These are phyloP conservation scores for Piezodorus guildinii DNA, from an alignment of 1,140 invertebrate genomes.

Conservation along the genomic window DNA sequence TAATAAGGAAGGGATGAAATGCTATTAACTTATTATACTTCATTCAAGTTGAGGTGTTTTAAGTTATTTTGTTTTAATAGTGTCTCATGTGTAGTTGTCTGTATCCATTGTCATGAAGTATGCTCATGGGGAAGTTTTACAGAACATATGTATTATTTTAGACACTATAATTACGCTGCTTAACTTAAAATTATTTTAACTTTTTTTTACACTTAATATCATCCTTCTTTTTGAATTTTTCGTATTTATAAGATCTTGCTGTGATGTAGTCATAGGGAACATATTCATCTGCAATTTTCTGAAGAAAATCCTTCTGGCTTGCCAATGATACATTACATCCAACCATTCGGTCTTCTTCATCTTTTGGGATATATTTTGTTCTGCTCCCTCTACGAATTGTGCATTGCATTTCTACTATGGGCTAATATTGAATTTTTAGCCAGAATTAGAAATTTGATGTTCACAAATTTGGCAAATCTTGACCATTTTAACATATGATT, in stretches of 20 bases:
- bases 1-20: no score
- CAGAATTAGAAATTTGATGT: neutral
- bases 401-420: neutral
- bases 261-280: neutral
- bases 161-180: neutral
- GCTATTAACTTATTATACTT: no score
- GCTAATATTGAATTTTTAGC: neutral
- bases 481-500: neutral
- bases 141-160: neutral
- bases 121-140: no score
- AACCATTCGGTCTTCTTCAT: neutral
- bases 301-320: neutral
- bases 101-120: no score
- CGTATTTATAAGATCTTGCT: conserved; percentile 5
- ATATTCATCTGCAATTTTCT: neutral
- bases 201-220: neutral
- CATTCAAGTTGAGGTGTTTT: no score
- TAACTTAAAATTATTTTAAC: neutral
- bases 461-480: neutral
- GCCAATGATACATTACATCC: neutral
- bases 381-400: neutral
- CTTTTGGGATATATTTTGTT: neutral
- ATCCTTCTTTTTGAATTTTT: neutral
- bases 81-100: no score
- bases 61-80: no score